Conservation (phyloP, 2,113 vertebrate genomes). For the Pterocles orientalis region DNA sequence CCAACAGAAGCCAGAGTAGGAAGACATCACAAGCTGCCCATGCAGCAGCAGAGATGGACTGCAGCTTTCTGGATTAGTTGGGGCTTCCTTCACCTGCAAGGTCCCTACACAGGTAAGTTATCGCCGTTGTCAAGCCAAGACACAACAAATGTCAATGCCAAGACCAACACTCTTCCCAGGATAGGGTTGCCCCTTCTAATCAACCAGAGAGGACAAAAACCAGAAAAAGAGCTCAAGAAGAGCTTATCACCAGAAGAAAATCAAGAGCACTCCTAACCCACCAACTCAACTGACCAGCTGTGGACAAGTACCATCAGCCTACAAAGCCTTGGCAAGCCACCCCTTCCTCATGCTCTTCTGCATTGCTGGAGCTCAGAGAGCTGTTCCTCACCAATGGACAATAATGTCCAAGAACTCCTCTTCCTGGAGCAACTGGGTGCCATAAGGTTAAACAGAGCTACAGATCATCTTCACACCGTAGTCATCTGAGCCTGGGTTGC, state of each 20-base stretch:
- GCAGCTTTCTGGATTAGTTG: neutral
- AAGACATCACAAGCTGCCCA: neutral
- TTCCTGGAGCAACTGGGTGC: neutral
- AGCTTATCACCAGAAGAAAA: neutral
- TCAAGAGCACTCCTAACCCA: neutral
- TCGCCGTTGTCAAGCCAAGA: neutral
- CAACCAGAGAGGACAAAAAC: neutral
- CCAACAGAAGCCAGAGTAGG: neutral
- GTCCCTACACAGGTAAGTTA: neutral
- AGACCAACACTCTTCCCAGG: neutral
- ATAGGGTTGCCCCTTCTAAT: neutral
- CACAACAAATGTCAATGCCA: neutral
- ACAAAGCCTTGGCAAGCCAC: neutral
- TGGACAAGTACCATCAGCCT: neutral
- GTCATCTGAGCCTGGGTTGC: neutral
- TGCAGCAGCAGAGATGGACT: rapidly evolving
- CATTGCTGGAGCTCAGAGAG: neutral
- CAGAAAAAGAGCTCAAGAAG: neutral
- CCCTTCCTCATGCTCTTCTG: neutral
- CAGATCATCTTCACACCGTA: neutral
- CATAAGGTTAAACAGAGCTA: neutral
- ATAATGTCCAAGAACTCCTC: rapidly evolving
- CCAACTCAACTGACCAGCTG: neutral
- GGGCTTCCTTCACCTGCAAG: neutral
- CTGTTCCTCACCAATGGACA: neutral